phyloP scores from a whole-genome alignment of 2,113 vertebrate genomes.

The Collichthys lucidus region DNA sequence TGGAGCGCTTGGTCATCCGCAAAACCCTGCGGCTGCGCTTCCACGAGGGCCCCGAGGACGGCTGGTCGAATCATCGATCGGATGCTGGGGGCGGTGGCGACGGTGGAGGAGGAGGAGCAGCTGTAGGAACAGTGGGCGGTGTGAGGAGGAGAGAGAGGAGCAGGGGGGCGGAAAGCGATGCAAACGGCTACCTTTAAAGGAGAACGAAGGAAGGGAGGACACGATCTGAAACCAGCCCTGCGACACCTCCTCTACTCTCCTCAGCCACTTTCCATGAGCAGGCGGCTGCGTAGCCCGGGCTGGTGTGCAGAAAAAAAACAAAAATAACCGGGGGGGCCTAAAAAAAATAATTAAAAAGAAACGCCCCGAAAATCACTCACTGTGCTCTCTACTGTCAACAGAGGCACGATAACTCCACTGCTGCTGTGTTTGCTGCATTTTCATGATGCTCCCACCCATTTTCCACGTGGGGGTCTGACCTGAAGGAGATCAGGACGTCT shows the following conservation, averaged over 20 bases:
- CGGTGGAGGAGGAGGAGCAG: conserved; percentile 51
- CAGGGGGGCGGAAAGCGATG: conserved; percentile 73
- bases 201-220: conserved; percentile 84
- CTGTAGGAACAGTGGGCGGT: conserved; percentile 60
- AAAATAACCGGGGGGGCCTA: conserved; percentile 29
- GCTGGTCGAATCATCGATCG: conserved; percentile 59
- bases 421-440: conserved; percentile 58
- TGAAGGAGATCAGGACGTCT: conserved; percentile 18
- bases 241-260: conserved; percentile 30
- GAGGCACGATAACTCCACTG: conserved; percentile 35
- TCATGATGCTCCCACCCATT: conserved; percentile 32
- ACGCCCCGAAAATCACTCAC: conserved; percentile 29
- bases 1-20: conserved; percentile 95
- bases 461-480: conserved; percentile 22
- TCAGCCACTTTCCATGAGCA: conserved; percentile 38
- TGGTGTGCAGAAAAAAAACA: conserved; percentile 39
- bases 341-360: conserved; percentile 30
- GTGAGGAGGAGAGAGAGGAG: conserved; percentile 63
- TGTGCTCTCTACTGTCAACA: conserved; percentile 34
- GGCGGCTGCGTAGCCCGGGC: conserved; percentile 30
- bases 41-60: conserved; percentile 87
- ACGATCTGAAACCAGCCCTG: conserved; percentile 36
- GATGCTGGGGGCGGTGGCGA: conserved; percentile 36
- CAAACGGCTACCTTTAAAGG: conserved; percentile 93
- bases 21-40: conserved; percentile 95